These are phyloP conservation scores for Cephus nigrinus DNA, from an alignment of 2,888 invertebrate genomes.

Conservation along the genomic window DNA sequence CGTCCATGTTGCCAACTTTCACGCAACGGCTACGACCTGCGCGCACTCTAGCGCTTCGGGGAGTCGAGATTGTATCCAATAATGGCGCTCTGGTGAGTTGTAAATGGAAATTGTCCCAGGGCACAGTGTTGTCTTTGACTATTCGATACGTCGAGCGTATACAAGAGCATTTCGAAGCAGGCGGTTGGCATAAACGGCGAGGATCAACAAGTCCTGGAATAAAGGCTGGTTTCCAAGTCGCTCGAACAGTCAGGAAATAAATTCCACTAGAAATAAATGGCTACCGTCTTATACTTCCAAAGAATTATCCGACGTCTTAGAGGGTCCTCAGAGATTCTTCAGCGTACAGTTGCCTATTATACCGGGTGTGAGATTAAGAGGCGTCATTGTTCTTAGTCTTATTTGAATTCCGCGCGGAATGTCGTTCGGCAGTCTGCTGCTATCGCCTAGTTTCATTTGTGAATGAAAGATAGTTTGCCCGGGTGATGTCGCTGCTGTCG, in stretches of 20 bases:
- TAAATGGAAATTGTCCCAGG: slow-evolving; percentile 37
- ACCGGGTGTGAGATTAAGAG: not conserved
- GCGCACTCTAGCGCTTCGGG: slow-evolving; percentile 23
- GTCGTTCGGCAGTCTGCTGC: not conserved
- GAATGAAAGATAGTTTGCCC: slow-evolving; percentile 7
- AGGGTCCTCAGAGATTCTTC: not conserved
- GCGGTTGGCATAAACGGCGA: not conserved
- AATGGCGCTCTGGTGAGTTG: slow-evolving; percentile 33
- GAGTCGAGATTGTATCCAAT: slow-evolving; percentile 33
- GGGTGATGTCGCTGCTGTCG: slow-evolving; percentile 5
- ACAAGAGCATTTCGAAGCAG: not conserved
- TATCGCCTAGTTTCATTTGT: slow-evolving; percentile 8
- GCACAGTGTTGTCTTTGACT: not conserved
- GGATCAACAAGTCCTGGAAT: not conserved
- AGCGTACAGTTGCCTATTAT: not conserved
- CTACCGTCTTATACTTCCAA: not conserved
- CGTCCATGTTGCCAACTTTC: slow-evolving; percentile 37
- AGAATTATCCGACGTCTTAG: not conserved
- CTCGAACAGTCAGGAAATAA: not conserved
- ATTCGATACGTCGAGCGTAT: not conserved
- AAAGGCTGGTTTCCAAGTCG: not conserved
- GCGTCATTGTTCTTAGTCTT: too few relatives aligned
- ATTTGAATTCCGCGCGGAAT: too few relatives aligned
- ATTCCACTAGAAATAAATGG: not conserved
- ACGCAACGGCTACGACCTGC: slow-evolving; percentile 25